These are phyloP conservation scores for Apostichopus japonicus DNA, from an alignment of 35 echinoderm and acorn worm genomes.

Conservation along the genomic window DNA sequence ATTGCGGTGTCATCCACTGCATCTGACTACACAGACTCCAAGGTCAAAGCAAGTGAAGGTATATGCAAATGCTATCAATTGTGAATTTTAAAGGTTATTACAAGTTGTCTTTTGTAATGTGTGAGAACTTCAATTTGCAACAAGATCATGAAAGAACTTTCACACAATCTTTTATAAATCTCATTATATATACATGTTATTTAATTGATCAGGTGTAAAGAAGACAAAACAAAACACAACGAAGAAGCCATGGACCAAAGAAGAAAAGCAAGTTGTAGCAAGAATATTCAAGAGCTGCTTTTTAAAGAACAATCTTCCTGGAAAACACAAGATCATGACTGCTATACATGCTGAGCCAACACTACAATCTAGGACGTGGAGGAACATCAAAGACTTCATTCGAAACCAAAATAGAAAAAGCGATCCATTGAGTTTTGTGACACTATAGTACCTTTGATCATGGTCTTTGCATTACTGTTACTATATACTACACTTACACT, in stretches of 20 bases:
- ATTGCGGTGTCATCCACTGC: not conserved
- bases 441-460: too few species aligned
- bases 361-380: constrained; percentile 11
- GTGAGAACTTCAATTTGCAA: not conserved
- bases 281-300: not conserved
- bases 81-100: not conserved
- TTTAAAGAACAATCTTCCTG: not conserved
- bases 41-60: not conserved
- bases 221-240: not conserved
- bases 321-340: not conserved
- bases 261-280: constrained; percentile 11
- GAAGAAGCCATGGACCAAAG: not conserved
- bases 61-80: constrained; percentile 8
- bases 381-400: constrained; percentile 13
- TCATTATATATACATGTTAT: not conserved
- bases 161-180: not conserved
- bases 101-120: not conserved
- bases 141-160: not conserved
- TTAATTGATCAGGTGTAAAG: not conserved
- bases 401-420: not conserved
- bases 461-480: too few species aligned
- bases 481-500: too few species aligned
- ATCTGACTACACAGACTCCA: not conserved
- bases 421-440: not conserved
- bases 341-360: not conserved